Base-by-base conservation (phyloP, 2,888 invertebrate species). In the Papilio gigon region DNA sequence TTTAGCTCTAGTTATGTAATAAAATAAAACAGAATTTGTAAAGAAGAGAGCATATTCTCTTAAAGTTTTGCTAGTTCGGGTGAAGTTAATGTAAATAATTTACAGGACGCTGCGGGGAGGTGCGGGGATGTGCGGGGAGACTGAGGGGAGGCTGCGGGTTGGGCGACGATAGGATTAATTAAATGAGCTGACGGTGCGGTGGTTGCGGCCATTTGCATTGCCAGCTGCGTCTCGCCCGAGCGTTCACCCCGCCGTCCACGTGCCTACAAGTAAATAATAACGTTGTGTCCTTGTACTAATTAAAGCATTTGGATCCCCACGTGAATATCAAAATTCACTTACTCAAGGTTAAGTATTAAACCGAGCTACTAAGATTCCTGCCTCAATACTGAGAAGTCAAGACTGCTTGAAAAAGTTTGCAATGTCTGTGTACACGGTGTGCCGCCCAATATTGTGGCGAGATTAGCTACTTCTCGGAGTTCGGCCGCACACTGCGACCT, bases 131-230 rank as follows among this genome's bases (percentile, higher is more conserved):
- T n/a, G n/a, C n/a, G n/a, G n/a, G 27, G 4, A 9, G 9, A 33
- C 12, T 25, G 60, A 8, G 25, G 5, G 33, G n/a, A 17, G 47
- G 22, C n/a, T 44, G 47, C 12, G 22, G 22, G 20, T 35, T 59
- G 35, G 50, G 35, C 17, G 60, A 33, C n/a, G 40, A 37, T 40
- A 20, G 60, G 50, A 67, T 67, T 67, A 67, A 67, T 67, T 67
- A 61, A 61, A 61, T 30, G 33, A 67, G 37, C 14, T 17, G 60
- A 35, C 50, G 50, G 60, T 20, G 30, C 37, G 47, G 27, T 47
- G 35, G 50, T 20, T 50, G 50, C 22, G 17, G 53, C 27, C 17
- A 61, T 67, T 67, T 61, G 67, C 67, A 61, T 27, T 9, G 53
- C 30, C 61, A 67, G 40, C 47, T 61, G 67, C 37, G 60, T 35